phyloP scores from a whole-genome alignment of 2,797 vertebrate species.

The Paedocypris micromegethes region DNA sequence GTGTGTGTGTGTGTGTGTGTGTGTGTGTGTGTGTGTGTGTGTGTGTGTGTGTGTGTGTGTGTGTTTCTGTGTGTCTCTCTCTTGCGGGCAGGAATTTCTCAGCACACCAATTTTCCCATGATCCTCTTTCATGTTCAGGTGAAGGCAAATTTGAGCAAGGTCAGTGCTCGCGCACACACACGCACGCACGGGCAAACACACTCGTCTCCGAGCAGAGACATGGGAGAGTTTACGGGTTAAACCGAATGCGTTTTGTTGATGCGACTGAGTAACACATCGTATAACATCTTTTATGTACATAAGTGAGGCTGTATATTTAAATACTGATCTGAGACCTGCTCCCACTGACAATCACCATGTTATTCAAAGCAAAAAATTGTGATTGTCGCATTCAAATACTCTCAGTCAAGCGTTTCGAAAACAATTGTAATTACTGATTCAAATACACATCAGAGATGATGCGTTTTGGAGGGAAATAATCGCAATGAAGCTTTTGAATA shows the following conservation, averaged over 20 bases:
- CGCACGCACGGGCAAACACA: constrained; percentile 39
- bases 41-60: no score
- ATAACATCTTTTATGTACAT: background rate
- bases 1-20: background rate
- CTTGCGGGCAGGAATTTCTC: constrained; percentile 58
- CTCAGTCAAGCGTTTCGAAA: no score
- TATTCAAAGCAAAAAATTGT: no score
- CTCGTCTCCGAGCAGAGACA: constrained; percentile 27
- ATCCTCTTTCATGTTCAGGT: constrained; percentile 22
- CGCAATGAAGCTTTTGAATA: no score
- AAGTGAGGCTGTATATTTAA: no score
- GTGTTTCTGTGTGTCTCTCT: constrained; percentile 10
- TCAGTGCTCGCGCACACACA: constrained; percentile 43
- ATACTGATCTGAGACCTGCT: no score
- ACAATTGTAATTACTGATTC: no score
- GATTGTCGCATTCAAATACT: no score
- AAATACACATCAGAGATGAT: no score
- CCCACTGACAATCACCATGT: no score
- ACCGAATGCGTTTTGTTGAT: background rate
- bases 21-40: background rate
- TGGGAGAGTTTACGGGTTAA: background rate
- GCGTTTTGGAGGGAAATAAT: no score
- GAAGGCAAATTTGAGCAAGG: constrained; percentile 31
- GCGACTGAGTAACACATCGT: background rate
- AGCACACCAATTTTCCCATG: constrained; percentile 48